phyloP scores from a whole-genome alignment of 2,888 invertebrate genomes.

The Pecten maximus region DNA sequence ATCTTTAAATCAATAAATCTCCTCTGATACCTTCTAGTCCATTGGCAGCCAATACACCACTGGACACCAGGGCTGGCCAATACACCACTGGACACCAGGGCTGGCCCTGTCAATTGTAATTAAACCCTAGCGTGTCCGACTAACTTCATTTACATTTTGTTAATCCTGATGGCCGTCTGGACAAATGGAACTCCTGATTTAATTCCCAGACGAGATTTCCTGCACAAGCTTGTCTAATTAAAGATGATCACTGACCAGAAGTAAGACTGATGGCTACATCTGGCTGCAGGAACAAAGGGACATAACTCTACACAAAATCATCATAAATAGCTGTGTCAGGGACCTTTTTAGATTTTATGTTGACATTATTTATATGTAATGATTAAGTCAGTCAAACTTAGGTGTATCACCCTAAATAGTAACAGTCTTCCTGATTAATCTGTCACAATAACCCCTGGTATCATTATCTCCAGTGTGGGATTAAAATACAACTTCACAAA shows the following conservation, averaged over 20 bases:
- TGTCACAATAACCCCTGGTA: too few relatives aligned
- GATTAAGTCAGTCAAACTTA: too few relatives aligned
- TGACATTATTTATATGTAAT: too few relatives aligned
- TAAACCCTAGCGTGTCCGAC: background rate
- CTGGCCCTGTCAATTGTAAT: background rate
- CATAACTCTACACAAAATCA: background rate
- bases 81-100: background rate
- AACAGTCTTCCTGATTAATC: too few relatives aligned
- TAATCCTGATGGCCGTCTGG: background rate
- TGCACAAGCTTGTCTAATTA: background rate
- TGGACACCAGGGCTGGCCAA: background rate
- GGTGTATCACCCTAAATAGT: too few relatives aligned
- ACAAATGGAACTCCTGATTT: background rate
- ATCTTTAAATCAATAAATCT: background rate
- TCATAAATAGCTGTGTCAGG: too few relatives aligned
- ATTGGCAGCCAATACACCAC: background rate
- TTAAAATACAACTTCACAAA: too few relatives aligned
- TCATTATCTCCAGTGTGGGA: too few relatives aligned
- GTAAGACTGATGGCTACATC: background rate
- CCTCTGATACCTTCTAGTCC: background rate
- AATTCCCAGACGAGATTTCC: background rate
- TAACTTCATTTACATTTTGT: slow-evolving; percentile 1
- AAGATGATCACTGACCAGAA: background rate
- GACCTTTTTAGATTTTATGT: too few relatives aligned
- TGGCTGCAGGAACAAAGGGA: background rate